Evolutionary conservation across 35 echinoderm and acorn worm species (phyloP).

Genomic region (Eucidaris tribuloides): DNA sequence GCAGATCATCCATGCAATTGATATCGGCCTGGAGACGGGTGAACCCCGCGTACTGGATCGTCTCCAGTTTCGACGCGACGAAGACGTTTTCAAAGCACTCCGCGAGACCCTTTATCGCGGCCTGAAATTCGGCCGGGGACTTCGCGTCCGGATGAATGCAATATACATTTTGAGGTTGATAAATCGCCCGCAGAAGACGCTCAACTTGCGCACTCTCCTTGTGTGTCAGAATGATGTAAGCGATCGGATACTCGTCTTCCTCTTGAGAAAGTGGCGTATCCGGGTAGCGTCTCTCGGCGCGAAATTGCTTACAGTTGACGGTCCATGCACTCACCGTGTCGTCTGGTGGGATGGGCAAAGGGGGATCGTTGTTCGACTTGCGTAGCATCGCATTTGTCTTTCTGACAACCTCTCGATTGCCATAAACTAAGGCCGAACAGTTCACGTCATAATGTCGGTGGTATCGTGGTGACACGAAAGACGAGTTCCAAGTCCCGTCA

Average conservation of each 20-base stretch:
- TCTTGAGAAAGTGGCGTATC: conserved; percentile 34
- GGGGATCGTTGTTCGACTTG: neutral
- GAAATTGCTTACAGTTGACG: conserved; percentile 36
- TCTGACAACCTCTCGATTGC: neutral
- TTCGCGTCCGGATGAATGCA: conserved; percentile 70
- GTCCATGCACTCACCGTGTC: conserved; percentile 37
- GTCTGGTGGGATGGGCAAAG: conserved; percentile 41
- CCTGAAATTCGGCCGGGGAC: conserved; percentile 26
- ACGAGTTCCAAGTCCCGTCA: conserved; percentile 13
- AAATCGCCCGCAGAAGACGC: conserved; percentile 58
- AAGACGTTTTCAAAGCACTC: conserved; percentile 78
- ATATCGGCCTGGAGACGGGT: conserved; percentile 59
- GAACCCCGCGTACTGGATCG: conserved; percentile 56
- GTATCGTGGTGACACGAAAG: neutral
- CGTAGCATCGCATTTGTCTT: conserved; percentile 17
- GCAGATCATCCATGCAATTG: conserved; percentile 64
- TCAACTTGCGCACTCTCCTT: conserved; percentile 69
- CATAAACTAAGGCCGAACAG: conserved; percentile 23
- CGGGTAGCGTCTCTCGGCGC: conserved; percentile 27
- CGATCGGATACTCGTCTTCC: conserved; percentile 55
- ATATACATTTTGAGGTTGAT: conserved; percentile 72
- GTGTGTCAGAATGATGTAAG: conserved; percentile 59
- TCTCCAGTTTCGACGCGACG: conserved; percentile 52
- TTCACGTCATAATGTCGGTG: conserved; percentile 43
- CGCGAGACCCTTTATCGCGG: conserved; percentile 17